Percentiles rank a stretch among this genome's conserved stretches.
Conservation (phyloP, 2,888 invertebrate genomes). For the Drosophila mulleri region DNA sequence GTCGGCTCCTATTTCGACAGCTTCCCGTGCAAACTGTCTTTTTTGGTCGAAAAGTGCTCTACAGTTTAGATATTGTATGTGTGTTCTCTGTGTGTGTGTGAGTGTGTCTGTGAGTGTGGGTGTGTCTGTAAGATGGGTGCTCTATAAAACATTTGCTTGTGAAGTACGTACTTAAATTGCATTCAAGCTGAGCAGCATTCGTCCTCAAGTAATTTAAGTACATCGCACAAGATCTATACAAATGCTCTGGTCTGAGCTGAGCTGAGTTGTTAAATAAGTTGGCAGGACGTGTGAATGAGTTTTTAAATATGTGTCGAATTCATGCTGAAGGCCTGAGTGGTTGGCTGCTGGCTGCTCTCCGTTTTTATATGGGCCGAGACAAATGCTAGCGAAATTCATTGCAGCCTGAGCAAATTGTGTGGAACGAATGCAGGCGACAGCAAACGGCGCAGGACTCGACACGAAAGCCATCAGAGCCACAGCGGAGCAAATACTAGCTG, state of each 20-base stretch:
- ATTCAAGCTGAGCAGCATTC: slow-evolving; percentile 71
- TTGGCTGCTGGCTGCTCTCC: not conserved
- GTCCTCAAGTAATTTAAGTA: slow-evolving; percentile 57
- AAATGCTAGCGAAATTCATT: slow-evolving; percentile 38
- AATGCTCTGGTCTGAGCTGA: slow-evolving; percentile 17
- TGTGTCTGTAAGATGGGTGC: slow-evolving; percentile 51
- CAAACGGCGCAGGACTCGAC: too few species aligned
- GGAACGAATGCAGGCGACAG: slow-evolving; percentile 29
- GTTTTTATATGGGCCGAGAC: slow-evolving; percentile 33
- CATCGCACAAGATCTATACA: slow-evolving; percentile 60
- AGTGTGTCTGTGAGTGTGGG: slow-evolving; percentile 1
- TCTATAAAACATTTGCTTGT: slow-evolving; percentile 76
- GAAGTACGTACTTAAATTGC: slow-evolving; percentile 77
- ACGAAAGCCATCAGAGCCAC: not conserved
- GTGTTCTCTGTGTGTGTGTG: not conserved
- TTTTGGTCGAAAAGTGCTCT: slow-evolving; percentile 70
- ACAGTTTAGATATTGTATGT: slow-evolving; percentile 41
- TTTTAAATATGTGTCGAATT: slow-evolving; percentile 73
- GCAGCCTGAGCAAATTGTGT: slow-evolving; percentile 17
- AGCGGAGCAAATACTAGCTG: not conserved
- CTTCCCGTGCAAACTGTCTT: slow-evolving; percentile 63
- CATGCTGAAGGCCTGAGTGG: slow-evolving; percentile 33
- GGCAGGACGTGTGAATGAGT: slow-evolving; percentile 74
- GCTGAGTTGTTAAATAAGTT: slow-evolving; percentile 74
- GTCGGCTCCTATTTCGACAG: slow-evolving; percentile 51